Percentiles rank a stretch among this genome's conserved stretches.
These are phyloP conservation scores for Manis pentadactyla DNA, from an alignment of 2,797 vertebrate species.

Conservation along the genomic window DNA sequence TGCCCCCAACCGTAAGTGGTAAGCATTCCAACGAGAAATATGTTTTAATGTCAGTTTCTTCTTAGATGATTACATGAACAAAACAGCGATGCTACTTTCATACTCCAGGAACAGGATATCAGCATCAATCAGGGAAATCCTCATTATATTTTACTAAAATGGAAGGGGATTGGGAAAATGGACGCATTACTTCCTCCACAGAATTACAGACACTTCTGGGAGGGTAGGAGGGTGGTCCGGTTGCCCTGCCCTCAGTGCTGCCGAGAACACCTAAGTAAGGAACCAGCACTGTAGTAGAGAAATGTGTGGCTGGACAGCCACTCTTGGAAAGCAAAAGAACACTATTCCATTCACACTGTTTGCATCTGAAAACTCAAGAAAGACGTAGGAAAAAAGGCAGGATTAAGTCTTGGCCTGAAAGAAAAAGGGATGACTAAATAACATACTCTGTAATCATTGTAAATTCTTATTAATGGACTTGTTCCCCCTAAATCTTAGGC, in stretches of 20 bases:
- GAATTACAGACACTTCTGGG: not conserved
- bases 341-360: not conserved
- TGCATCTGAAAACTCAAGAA: constrained; percentile 32
- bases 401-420: not conserved
- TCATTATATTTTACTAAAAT: not conserved
- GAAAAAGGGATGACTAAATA: not conserved
- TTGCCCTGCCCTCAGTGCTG: not conserved
- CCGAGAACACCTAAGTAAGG: not conserved
- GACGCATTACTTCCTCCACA: not conserved
- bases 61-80: constrained; percentile 35
- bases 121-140: not conserved
- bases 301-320: not conserved
- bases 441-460: not conserved
- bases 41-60: not conserved
- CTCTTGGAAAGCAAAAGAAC: not conserved
- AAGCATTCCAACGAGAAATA: constrained; percentile 6
- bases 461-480: not conserved
- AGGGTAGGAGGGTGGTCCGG: not conserved
- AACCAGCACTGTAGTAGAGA: not conserved
- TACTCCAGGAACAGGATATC: not conserved
- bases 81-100: not conserved
- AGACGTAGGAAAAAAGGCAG: not conserved
- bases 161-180: not conserved
- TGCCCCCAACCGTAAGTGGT: not conserved
- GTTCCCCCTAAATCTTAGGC: not conserved